These are phyloP conservation scores for Nemurella pictetii DNA, from an alignment of 2,888 invertebrate species.

Conservation along the genomic window DNA sequence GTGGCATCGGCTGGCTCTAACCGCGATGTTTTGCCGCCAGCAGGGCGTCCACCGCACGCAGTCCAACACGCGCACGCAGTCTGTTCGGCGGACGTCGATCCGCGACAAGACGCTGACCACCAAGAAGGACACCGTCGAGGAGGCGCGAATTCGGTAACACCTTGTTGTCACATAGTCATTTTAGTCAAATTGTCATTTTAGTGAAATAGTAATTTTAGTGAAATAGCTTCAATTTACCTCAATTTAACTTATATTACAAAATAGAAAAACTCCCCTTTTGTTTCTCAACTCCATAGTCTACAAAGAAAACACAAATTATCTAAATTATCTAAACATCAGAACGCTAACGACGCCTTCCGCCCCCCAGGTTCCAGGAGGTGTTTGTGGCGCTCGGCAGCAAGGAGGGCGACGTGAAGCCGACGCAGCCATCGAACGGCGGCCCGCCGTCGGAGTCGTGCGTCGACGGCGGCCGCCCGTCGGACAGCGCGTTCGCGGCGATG, in stretches of 20 bases:
- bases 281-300: too few relatives aligned
- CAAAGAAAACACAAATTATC: too few relatives aligned
- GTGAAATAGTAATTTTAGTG: too few relatives aligned
- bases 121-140: conserved; percentile 92
- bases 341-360: background rate
- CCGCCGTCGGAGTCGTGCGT: background rate
- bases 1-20: too few relatives aligned
- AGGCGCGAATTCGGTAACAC: conserved; percentile 73
- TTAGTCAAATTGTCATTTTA: too few relatives aligned
- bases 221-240: too few relatives aligned
- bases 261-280: too few relatives aligned
- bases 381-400: background rate
- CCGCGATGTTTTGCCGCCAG: too few relatives aligned
- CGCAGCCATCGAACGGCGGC: background rate
- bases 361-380: conserved; percentile 27
- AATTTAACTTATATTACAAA: too few relatives aligned
- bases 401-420: background rate
- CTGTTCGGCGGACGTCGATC: conserved; percentile 89
- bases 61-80: conserved; percentile 84
- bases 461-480: conserved; percentile 47
- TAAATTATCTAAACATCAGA: too few relatives aligned
- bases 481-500: conserved; percentile 69
- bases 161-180: too few relatives aligned
- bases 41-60: conserved; percentile 70
- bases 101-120: conserved; percentile 92